Evolutionary conservation across 2,113 vertebrate genomes (phyloP).

Genomic region (Harpagus bidentatus): DNA sequence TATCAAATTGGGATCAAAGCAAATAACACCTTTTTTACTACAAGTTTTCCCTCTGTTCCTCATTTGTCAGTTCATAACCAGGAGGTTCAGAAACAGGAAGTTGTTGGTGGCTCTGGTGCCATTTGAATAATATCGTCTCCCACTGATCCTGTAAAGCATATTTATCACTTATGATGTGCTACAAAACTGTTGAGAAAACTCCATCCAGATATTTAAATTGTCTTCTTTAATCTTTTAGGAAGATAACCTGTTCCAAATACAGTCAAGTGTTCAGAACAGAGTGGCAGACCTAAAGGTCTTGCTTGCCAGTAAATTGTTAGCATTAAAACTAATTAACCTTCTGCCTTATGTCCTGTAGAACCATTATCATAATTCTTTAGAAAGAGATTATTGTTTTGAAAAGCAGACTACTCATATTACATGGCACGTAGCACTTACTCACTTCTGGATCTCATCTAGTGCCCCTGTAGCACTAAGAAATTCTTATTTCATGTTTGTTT

Average conservation of each 20-base stretch:
- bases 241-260: not conserved
- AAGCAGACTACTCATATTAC: not conserved
- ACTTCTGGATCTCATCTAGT: not conserved
- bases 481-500: not conserved
- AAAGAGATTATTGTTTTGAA: not conserved
- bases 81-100: not conserved
- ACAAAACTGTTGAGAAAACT: not conserved
- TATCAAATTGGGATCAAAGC: not conserved
- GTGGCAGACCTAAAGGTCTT: not conserved
- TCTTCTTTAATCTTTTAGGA: not conserved
- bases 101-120: not conserved
- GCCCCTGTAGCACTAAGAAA: not conserved
- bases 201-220: not conserved
- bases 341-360: not conserved
- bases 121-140: not conserved
- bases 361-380: not conserved
- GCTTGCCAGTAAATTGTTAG: not conserved
- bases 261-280: not conserved
- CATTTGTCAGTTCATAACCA: not conserved
- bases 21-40: not conserved
- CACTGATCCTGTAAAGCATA: not conserved
- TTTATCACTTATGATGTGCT: not conserved
- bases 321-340: not conserved
- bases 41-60: not conserved
- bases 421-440: not conserved